Evolutionary conservation across 2,888 invertebrate genomes (phyloP), one percentile per base, ranked within the genome.

Genomic region (Eilema griseolum): DNA sequence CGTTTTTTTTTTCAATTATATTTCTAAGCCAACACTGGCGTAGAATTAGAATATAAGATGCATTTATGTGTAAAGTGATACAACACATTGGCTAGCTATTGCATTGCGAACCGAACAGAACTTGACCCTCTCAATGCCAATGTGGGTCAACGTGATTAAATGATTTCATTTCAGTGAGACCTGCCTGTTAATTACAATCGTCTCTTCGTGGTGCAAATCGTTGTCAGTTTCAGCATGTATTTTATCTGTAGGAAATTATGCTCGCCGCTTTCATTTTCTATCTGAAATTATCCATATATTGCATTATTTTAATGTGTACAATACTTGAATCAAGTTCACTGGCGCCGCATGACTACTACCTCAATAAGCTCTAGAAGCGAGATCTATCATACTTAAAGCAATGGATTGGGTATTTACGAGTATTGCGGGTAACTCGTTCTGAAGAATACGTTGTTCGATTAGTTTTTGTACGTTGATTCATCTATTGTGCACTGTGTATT

Each of bases 131-230:
- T 10, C n/a, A n/a, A 10, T 52, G n/a, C 10, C 52, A 52, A 52
- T 10, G 20, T n/a, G 52, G 52, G 52, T n/a, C 52, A 28, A 63
- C 26, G n/a, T 20, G 26, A 46, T 63, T 46, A 24, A 41, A 28
- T 28, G 46, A 16, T 63, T 33, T 10, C 61, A 23, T 23, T 37
- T 14, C 14, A 67, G 31, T 61, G 46, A n/a, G 24, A 24, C 33
- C 62, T 52, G n/a, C 37, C 67, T 52, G 31, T 69, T 46, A 52
- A 59, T 60, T 64, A 64, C 67, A 61, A 61, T 61, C 61, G 67
- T 67, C 61, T 41, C 52, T 67, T 52, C 31, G 23, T 31, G 52
- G 67, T 94, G 80, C 96, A 96, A 0, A 90, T 85, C 0, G 88
- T 83, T 0, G 91, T 86, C 1, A 90, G 80, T 61, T 92, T 93